Conservation (phyloP, 2,113 vertebrate genomes). For the Cyanoliseus patagonus region DNA sequence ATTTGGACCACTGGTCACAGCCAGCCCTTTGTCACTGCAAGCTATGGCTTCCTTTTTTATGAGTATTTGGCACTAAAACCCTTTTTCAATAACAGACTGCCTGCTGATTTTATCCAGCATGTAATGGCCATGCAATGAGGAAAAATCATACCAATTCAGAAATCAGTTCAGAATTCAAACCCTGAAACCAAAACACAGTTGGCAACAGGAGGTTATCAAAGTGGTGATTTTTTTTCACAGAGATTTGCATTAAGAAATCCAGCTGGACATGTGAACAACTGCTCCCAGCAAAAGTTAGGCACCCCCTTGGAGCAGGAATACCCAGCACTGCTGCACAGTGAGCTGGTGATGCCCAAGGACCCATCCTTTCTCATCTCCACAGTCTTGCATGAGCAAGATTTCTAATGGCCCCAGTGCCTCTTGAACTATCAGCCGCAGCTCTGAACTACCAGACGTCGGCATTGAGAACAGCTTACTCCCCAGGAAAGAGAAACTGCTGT, state of each 20-base stretch:
- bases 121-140: accelerated
- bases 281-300: background rate
- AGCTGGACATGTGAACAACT: background rate
- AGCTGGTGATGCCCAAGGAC: background rate
- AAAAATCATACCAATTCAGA: too few species aligned
- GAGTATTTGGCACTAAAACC: background rate
- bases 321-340: accelerated
- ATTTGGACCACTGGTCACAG: accelerated
- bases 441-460: too few species aligned
- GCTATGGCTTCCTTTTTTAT: background rate
- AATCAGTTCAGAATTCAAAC: background rate
- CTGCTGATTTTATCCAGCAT: background rate
- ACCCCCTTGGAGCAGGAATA: background rate
- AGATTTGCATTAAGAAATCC: background rate
- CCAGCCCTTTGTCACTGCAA: background rate
- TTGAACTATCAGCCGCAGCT: accelerated
- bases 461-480: background rate
- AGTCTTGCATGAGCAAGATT: accelerated
- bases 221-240: accelerated
- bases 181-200: background rate
- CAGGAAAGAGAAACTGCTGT: accelerated
- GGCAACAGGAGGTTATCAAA: background rate
- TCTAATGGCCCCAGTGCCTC: too few species aligned
- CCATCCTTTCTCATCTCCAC: background rate
- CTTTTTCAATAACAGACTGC: background rate